Evolutionary conservation across 2,113 vertebrate genomes (phyloP), one percentile per base, ranked within the genome.

Genomic region (Melanerpes formicivorus): DNA sequence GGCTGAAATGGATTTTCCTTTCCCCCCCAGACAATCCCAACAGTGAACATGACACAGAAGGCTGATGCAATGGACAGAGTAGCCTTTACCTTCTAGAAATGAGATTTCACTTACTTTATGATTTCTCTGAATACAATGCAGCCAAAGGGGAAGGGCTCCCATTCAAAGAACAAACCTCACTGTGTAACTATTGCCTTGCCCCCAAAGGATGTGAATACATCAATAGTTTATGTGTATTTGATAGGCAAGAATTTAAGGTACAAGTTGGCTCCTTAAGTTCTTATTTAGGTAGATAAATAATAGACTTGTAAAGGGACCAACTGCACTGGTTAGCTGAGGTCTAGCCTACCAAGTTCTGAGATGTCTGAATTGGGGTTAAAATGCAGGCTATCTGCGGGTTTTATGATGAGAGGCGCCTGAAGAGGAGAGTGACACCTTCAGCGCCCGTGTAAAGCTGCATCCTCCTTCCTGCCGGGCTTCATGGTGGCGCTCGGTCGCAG

Each of bases 351-450:
- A 52, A 52, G 22, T 11, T 23, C 50, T 58, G 60, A 46, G 48
- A n/a, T 26, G 13, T 52, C 48, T 67, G 62, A 62, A 62, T 37
- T 9, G 19, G 40, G 48, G 21, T 6, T 73, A n/a, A 56, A n/a
- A 44, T 30, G 15, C 8, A 32, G 44, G 23, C 63, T 73, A 11
- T 14, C 26, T 0, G 0, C 34, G 32, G 66, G 14, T 6, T 26
- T 5, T 44, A n/a, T n/a, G 52, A 66, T 60, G 11, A 72, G 18
- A 62, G 54, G 40, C 1, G 2, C 37, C 60, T 37, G 27, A 54
- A 25, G 71, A 44, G 23, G 13, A 22, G 11, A 52, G 50, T 52
- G 42, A 67, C 52, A 42, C 21, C 25, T 26, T 23, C 71, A 29
- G 59, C 11, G 46, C n/a, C 21, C n/a, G 30, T 3, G 6, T 2